Percentiles rank a stretch among this genome's conserved stretches.
Evolutionary conservation across 1,140 invertebrate species (phyloP).

Genomic region (Neodiprion pinetum): DNA sequence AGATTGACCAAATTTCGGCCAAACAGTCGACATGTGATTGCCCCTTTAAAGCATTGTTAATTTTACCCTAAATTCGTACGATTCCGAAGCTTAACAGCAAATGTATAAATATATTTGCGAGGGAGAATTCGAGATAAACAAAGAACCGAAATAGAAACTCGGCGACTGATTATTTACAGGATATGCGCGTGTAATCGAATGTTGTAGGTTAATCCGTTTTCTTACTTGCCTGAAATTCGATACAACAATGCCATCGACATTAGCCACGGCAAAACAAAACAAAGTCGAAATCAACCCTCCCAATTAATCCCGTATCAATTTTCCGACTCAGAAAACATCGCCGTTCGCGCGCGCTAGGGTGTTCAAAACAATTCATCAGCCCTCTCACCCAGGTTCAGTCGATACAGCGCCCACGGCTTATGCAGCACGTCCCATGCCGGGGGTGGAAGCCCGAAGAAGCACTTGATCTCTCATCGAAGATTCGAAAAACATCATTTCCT

Average conservation of each 20-base stretch:
- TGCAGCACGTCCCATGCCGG: no score
- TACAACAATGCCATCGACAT: neutral
- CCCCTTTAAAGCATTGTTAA: no score
- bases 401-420: no score
- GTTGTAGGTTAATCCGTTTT: neutral
- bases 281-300: neutral
- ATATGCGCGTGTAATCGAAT: neutral
- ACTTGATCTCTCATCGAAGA: no score
- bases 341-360: neutral
- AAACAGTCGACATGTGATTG: no score
- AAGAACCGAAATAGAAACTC: neutral
- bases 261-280: neutral
- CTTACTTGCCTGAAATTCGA: neutral
- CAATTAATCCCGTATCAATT: constrained; percentile 7
- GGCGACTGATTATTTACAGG: neutral
- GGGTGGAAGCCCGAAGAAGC: no score
- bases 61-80: no score
- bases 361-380: constrained; percentile 2
- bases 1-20: no score
- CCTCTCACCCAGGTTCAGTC: no score
- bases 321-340: neutral
- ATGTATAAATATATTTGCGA: neutral
- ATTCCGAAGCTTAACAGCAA: neutral
- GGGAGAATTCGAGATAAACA: neutral
- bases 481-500: no score